Evolutionary conservation across 2,888 invertebrate species (phyloP), one percentile per base, ranked within the genome.

Genomic region (Electrophaes corylata): DNA sequence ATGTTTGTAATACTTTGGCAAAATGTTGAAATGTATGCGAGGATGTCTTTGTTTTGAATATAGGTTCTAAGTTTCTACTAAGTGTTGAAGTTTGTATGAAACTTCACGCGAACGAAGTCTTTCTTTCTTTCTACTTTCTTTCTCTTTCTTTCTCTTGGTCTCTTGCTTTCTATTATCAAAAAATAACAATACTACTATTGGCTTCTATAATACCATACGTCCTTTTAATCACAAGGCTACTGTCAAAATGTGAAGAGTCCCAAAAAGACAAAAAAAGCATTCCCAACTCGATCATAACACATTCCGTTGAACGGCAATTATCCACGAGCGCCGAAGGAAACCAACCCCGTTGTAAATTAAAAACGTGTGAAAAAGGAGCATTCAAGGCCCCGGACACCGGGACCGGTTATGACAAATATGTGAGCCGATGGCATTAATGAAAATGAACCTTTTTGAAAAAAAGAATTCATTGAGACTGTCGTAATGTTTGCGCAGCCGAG

Each of bases 321-420:
- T 72, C 67, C 50, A 26, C n/a, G 33, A 47, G 55, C 68, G 63
- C 67, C 71, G 78, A 83, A 87, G 78, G 77, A 86, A n/a, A 84
- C 81, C 86, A 88, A 87, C 78, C 73, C 86, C 79, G 81, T 46
- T 78, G 78, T 73, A 86, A 88, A 90, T 91, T 89, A 89, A 91
- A 91, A 90, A 90, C 83, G 83, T 78, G 75, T 76, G 76, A 87
- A 91, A 91, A 90, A 86, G 79, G 81, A 88, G 72, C 78, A 83
- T 70, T 78, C 70, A 79, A 73, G 79, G 75, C 71, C 69, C 72
- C 69, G 70, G n/a, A n/a, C n/a, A 76, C 73, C 78, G 79, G 82
- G 80, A 82, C 78, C 44, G 82, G 91, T 89, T 91, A 91, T 91
- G 91, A 91, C 91, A 91, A 91, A 91, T 91, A 91, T 91, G 91